These are phyloP conservation scores for Gorsachius goisagi DNA, from an alignment of 2,113 vertebrate genomes.

Conservation along the genomic window DNA sequence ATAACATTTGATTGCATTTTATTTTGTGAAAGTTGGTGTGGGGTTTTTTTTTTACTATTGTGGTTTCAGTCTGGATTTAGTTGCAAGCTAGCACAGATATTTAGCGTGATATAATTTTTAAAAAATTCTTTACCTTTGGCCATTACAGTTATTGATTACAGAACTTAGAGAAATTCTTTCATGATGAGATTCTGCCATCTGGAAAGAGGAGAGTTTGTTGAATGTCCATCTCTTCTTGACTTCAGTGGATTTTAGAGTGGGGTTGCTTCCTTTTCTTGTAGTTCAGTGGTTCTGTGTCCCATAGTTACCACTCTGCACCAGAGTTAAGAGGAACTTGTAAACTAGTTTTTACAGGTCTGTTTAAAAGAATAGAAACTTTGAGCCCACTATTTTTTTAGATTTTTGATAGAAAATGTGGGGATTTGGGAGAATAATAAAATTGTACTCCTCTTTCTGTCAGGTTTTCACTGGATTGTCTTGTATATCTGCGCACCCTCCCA, in stretches of 20 bases:
- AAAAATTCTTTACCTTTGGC: not conserved
- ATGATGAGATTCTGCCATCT: not conserved
- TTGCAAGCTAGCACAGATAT: not conserved
- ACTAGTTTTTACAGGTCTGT: not conserved
- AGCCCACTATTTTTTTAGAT: not conserved
- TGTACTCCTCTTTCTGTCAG: not conserved
- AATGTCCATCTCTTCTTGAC: not conserved
- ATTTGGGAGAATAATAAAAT: not conserved
- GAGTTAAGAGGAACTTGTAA: not conserved
- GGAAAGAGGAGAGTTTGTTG: not conserved
- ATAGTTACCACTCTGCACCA: not conserved
- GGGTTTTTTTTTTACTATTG: not conserved
- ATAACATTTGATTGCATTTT: not conserved
- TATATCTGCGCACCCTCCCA: rapidly evolving
- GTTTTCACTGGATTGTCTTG: not conserved
- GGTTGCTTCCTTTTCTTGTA: not conserved
- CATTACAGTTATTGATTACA: not conserved
- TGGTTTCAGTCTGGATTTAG: not conserved
- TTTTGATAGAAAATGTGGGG: not conserved
- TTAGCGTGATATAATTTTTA: not conserved
- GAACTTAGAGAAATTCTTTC: not conserved
- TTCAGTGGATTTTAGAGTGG: not conserved
- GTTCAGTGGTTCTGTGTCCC: not conserved
- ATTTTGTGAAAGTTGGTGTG: not conserved
- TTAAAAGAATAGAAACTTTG: not conserved